Conservation (phyloP, 2,797 vertebrate species). For the Gobio occitaniae region DNA sequence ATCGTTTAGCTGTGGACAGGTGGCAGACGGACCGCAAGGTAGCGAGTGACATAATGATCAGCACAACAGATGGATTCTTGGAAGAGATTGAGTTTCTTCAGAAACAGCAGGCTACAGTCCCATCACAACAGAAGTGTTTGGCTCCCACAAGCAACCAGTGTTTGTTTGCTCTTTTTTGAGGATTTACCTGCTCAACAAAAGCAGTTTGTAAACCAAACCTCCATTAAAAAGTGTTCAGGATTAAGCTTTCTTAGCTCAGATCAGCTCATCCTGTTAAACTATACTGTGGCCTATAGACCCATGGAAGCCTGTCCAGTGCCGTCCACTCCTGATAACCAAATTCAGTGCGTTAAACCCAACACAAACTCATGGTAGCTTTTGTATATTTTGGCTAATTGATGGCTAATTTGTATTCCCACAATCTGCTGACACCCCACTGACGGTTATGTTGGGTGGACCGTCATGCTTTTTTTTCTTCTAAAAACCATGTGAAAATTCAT, state of each 20-base stretch:
- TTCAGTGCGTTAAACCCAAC: background rate
- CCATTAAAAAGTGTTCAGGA: background rate
- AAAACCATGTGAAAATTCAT: background rate
- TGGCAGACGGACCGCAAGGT: slow-evolving; percentile 21
- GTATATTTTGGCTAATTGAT: background rate
- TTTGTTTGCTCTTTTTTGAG: background rate
- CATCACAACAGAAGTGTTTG: background rate
- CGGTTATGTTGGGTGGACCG: background rate
- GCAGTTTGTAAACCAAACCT: background rate
- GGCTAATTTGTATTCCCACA: background rate
- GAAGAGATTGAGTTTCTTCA: slow-evolving; percentile 22
- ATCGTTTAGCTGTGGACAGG: slow-evolving; percentile 8
- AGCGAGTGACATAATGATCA: slow-evolving; percentile 16
- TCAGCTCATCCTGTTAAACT: slow-evolving; percentile 26
- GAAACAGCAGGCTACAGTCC: background rate
- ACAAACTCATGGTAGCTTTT: background rate
- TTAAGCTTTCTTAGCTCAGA: slow-evolving; percentile 7
- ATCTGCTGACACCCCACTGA: background rate
- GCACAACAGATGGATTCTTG: slow-evolving; percentile 28
- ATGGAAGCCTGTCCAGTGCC: background rate
- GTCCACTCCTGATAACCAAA: background rate
- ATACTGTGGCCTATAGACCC: background rate
- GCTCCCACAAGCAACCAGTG: background rate
- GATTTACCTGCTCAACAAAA: background rate
- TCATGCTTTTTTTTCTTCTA: background rate